These are phyloP conservation scores for Chaenogobius annularis DNA, from an alignment of 2,113 vertebrate species.

Conservation along the genomic window DNA sequence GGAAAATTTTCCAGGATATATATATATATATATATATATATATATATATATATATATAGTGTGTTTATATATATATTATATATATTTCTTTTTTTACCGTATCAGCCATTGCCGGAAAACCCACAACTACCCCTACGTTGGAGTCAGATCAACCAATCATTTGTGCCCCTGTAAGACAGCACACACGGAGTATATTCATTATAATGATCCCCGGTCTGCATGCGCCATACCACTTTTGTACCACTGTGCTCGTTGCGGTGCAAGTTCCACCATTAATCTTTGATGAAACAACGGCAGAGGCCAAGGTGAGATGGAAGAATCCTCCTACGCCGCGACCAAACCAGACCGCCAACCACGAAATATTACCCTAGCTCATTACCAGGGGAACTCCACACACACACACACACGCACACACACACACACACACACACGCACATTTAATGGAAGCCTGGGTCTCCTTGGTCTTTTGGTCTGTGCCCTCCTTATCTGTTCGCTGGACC, in stretches of 20 bases:
- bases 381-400: slow-evolving; percentile 32
- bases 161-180: not conserved
- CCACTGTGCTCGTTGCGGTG: slow-evolving; percentile 34
- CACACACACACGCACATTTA: too few relatives aligned
- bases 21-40: too few relatives aligned
- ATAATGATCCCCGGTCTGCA: slow-evolving; percentile 40
- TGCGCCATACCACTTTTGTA: slow-evolving; percentile 42
- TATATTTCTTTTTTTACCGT: too few relatives aligned
- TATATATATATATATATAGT: too few relatives aligned
- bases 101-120: not conserved
- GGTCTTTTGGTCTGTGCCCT: slow-evolving; percentile 47
- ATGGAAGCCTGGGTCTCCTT: slow-evolving; percentile 49
- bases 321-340: slow-evolving; percentile 46
- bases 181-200: slow-evolving; percentile 40
- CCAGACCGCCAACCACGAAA: slow-evolving; percentile 27
- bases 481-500: slow-evolving; percentile 52
- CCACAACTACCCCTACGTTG: not conserved
- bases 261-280: slow-evolving; percentile 52
- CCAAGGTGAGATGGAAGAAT: slow-evolving; percentile 47
- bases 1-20: too few relatives aligned
- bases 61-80: too few relatives aligned
- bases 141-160: slow-evolving; percentile 5
- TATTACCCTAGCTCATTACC: slow-evolving; percentile 64
- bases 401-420: slow-evolving; percentile 15
- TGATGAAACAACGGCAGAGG: slow-evolving; percentile 55